phyloP scores from a whole-genome alignment of 1,140 invertebrate species.

The Eulimnadia texana region DNA sequence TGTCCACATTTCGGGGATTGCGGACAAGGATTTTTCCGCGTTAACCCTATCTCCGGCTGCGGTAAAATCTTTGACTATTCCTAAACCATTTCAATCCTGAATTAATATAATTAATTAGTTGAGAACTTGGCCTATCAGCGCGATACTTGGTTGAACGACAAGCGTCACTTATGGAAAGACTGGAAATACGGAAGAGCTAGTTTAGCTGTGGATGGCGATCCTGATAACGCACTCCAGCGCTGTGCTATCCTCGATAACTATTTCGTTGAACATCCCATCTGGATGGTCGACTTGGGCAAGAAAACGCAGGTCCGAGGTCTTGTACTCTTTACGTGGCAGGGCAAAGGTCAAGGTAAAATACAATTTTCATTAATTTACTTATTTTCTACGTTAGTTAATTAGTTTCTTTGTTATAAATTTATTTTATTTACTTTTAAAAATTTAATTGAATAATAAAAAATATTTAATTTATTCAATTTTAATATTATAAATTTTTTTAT shows the following conservation, averaged over 20 bases:
- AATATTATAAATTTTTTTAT: no score
- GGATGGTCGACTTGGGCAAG: conserved; percentile 39
- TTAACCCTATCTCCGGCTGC: conserved; percentile 37
- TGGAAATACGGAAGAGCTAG: conserved; percentile 31
- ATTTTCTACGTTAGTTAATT: not conserved
- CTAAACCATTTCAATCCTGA: no score
- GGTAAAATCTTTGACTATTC: no score
- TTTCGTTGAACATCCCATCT: conserved; percentile 38
- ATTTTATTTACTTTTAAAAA: not conserved
- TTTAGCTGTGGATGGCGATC: conserved; percentile 31
- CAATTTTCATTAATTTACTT: not conserved
- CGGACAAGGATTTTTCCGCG: conserved; percentile 34
- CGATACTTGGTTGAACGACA: conserved; percentile 40
- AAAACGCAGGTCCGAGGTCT: conserved; percentile 31
- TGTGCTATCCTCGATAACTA: conserved; percentile 42
- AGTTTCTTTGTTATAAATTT: not conserved
- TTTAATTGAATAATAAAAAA: no score
- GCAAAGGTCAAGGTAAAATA: conserved; percentile 32
- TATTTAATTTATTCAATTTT: no score
- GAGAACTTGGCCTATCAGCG: conserved; percentile 38
- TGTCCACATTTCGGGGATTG: conserved; percentile 37
- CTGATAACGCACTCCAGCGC: conserved; percentile 28
- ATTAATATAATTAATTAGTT: conserved; percentile 32
- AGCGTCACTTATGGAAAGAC: conserved; percentile 33
- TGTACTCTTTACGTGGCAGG: conserved; percentile 39